Evolutionary conservation across 1,140 invertebrate species (phyloP), one percentile per base, ranked within the genome.

Genomic region (Drosophila pallidifrons): DNA sequence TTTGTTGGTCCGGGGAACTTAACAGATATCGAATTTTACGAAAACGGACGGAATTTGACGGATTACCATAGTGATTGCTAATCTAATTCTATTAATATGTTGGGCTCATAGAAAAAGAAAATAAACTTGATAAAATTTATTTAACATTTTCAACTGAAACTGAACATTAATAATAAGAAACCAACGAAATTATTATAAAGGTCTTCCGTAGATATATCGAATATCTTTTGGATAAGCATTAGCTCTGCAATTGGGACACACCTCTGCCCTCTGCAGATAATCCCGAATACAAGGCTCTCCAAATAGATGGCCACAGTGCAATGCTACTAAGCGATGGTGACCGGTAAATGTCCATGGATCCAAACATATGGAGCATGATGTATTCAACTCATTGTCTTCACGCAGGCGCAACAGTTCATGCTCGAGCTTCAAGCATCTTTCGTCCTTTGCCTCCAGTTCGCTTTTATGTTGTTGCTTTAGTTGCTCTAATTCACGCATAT

Each of bases 251-350:
- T 96, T 96, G 0, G 98, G 98, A 93, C 98, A 99, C 3, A 82
- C 86, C 43, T 93, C 91, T 5, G 93, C 91, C 25, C 91, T 93
- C 0, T 89, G 0, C n/a, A 86, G 86, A 97, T 97, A 98, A 49
- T 95, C 94, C 55, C 95, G 93, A 16, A 98, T 96, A 91, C 98
- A 99, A 57, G 94, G 94, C 11, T 95, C 92, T 1, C 98, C 97
- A 93, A 98, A 99, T 2, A 98, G 93, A 93, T 99, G 98, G 1
- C 98, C 98, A 94, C 98, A 99, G 82, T 95, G 95, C 8, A 98
- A 93, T 28, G 95, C 95, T 5, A 95, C 95, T 1, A 98, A 92
- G 58, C 97, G 93, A 93, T 98, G 98, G 6, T 95, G 94, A 0
- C 97, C 97, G 13, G 95, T 95, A 76, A 95, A 97, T 1, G 95